These are phyloP conservation scores for Noctua janthina DNA, from an alignment of 2,888 invertebrate species.

Conservation along the genomic window DNA sequence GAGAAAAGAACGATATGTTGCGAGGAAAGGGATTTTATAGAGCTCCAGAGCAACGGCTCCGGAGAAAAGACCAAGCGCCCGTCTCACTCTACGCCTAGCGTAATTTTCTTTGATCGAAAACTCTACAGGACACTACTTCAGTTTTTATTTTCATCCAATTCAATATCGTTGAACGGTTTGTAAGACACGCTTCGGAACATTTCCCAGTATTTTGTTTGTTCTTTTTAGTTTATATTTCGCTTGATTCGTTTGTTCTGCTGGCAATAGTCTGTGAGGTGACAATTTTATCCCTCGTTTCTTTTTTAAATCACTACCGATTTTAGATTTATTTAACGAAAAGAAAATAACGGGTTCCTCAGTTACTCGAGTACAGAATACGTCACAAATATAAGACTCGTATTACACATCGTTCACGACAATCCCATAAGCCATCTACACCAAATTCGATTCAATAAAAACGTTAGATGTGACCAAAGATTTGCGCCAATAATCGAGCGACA, in stretches of 20 bases:
- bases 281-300: constrained; percentile 49
- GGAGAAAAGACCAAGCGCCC: constrained; percentile 81
- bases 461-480: constrained; percentile 83
- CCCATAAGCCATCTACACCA: constrained; percentile 78
- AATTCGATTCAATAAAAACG: constrained; percentile 85
- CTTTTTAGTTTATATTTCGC: constrained; percentile 67
- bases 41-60: constrained; percentile 78
- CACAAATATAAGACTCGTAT: constrained; percentile 73
- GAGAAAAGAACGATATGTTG: constrained; percentile 89
- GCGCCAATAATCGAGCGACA: constrained; percentile 86
- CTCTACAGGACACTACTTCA: constrained; percentile 81
- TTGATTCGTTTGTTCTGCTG: constrained; percentile 57
- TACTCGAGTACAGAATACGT: constrained; percentile 15
- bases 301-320: constrained; percentile 32
- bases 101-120: constrained; percentile 89
- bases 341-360: background rate
- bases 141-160: constrained; percentile 87
- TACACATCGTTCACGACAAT: constrained; percentile 79
- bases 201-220: constrained; percentile 61
- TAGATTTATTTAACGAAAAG: constrained; percentile 10
- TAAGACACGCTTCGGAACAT: constrained; percentile 74
- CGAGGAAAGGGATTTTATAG: constrained; percentile 87
- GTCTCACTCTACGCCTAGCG: constrained; percentile 79
- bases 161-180: constrained; percentile 81
- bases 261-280: constrained; percentile 63